Conservation (phyloP, 2,888 invertebrate species). For the Sipha maydis region DNA sequence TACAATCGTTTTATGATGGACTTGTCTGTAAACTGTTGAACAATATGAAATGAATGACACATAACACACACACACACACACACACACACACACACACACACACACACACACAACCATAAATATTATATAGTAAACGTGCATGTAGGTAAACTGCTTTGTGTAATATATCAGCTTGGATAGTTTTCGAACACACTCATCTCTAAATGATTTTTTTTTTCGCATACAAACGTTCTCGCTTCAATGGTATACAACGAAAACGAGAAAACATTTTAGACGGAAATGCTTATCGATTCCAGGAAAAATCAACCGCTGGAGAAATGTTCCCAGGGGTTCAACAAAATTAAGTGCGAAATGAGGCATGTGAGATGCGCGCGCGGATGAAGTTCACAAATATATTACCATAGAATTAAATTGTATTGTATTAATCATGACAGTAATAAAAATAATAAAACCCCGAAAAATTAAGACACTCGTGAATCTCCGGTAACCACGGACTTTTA, state of each 20-base stretch:
- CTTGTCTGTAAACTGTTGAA: too few species aligned
- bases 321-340: constrained; percentile 15
- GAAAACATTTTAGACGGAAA: neutral
- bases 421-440: neutral
- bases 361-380: neutral
- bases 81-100: too few species aligned
- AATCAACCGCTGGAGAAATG: constrained; percentile 3
- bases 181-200: neutral
- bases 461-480: neutral
- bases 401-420: neutral
- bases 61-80: too few species aligned
- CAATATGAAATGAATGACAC: too few species aligned
- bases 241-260: neutral
- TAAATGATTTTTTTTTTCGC: neutral
- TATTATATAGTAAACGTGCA: too few species aligned
- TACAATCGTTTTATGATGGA: too few species aligned
- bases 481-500: neutral
- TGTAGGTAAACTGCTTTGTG: too few species aligned
- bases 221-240: neutral
- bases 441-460: neutral
- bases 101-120: too few species aligned
- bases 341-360: neutral
- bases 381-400: neutral
- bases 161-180: neutral
- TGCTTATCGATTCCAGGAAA: neutral